These are phyloP conservation scores for Caradrina clavipalpis DNA, from an alignment of 2,888 invertebrate genomes.

Conservation along the genomic window DNA sequence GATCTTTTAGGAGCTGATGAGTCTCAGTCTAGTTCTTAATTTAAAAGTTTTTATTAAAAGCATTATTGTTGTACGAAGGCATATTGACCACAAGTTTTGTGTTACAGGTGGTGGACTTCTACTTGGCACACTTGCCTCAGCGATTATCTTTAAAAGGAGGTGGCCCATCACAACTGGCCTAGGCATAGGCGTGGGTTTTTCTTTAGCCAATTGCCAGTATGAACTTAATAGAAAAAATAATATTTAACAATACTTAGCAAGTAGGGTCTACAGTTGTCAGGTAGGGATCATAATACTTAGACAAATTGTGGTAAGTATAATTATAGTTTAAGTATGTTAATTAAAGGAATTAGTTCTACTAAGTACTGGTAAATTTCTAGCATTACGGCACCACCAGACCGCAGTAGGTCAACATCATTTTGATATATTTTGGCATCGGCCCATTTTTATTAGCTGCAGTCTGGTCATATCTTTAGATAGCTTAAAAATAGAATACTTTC, in stretches of 20 bases:
- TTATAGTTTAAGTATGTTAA: background rate
- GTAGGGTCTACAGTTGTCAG: constrained; percentile 74
- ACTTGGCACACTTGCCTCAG: constrained; percentile 95
- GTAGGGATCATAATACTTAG: constrained; percentile 64
- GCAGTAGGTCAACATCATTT: background rate
- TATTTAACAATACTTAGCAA: constrained; percentile 64
- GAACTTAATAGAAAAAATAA: constrained; percentile 82
- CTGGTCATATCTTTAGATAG: background rate
- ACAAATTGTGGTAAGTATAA: constrained; percentile 16
- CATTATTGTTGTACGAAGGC: background rate
- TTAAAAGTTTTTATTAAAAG: background rate
- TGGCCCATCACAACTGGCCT: constrained; percentile 97
- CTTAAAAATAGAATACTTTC: constrained; percentile 3
- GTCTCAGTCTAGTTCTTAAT: background rate
- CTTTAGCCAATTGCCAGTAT: constrained; percentile 96
- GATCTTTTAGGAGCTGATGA: background rate
- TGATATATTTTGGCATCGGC: background rate
- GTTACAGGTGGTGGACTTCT: constrained; percentile 94
- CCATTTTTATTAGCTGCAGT: background rate
- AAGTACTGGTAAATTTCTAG: background rate
- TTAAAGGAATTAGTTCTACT: background rate
- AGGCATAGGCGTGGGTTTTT: constrained; percentile 97
- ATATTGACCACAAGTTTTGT: constrained; percentile 8
- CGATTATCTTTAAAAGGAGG: constrained; percentile 95
- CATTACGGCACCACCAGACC: background rate